Base-by-base conservation (phyloP, 2,888 invertebrate species). In the Rhagium mordax region DNA sequence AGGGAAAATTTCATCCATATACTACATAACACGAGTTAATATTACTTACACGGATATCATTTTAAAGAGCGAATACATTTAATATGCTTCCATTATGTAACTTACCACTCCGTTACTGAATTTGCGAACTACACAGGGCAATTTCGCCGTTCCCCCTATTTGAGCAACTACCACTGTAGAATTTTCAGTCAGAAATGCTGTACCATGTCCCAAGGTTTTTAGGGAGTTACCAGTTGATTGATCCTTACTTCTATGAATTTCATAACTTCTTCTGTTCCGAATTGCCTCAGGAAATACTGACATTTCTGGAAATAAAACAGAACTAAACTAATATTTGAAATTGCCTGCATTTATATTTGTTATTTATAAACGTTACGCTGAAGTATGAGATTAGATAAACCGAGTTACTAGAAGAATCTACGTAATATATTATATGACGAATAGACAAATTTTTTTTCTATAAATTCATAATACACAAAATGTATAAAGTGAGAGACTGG, bases 101-200 rank as follows among this genome's bases (percentile, higher is more conserved):
- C 89, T 89, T 83, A 90, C 90, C 83, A 89, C 89, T 65, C 89
- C 90, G 69, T 88, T 89, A 78, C 88, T 89, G 79, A 88, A 88
- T 82, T 89, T 89, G 72, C 88, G 83, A 65, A 90, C 89, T 75
- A 89, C 87, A 80, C 90, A 90, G 0, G 90, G 90, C 67, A 90
- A 82, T 59, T 89, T 88, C 24, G 90, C 89, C 70, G 89, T 89
- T 73, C 89, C 89, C 61, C 89, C 89, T 70, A 88, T 88, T 85
- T 90, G 90, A 48, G 90, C 89, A 53, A 88, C 87, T 60, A 90
- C 87, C 62, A 88, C 86, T 7, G 90, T 90, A 72, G 88, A 88
- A 80, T 90, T 90, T 78, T 89, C 89, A 18, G 90, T 90, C 68
- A 88, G 87, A 82, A 90, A 90, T 49, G 85, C 84, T 29, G 82